A percentile compares a stretch with the other conserved stretches of the same genome.
Conservation (phyloP, 2,797 vertebrate genomes). For the Sternarchorhynchus goeldii region DNA sequence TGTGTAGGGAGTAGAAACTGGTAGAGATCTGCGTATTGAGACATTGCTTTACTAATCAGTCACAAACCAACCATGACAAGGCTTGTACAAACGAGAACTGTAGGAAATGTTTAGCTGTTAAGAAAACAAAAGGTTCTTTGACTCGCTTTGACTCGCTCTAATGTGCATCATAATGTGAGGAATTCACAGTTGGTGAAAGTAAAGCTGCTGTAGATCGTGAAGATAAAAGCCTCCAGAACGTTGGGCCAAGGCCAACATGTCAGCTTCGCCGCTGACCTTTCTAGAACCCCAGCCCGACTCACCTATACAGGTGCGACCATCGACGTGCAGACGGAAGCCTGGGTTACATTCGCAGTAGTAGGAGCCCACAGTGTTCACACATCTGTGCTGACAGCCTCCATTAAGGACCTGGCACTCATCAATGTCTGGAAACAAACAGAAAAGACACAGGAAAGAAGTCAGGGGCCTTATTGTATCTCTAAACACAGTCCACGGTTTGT, state of each 20-base stretch:
- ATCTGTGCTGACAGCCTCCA: constrained; percentile 84
- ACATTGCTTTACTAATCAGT: constrained; percentile 37
- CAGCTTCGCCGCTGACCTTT: constrained; percentile 1
- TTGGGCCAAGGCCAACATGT: constrained; percentile 38
- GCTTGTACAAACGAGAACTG: constrained; percentile 40
- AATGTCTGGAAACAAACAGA: constrained; percentile 70
- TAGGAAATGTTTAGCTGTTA: constrained; percentile 48
- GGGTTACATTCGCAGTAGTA: constrained; percentile 80
- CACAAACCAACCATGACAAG: constrained; percentile 44
- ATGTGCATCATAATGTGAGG: constrained; percentile 27
- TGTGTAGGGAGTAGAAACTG: background rate
- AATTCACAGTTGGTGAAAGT: constrained; percentile 41
- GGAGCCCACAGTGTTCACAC: constrained; percentile 81
- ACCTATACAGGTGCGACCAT: constrained; percentile 84
- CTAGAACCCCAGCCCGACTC: constrained; percentile 55
- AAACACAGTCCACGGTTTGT: background rate
- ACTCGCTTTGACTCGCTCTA: constrained; percentile 53
- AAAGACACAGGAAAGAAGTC: background rate
- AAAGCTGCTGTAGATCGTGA: constrained; percentile 38
- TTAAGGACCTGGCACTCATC: constrained; percentile 84
- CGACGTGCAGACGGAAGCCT: constrained; percentile 79
- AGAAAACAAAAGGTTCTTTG: constrained; percentile 55
- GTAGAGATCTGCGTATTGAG: background rate
- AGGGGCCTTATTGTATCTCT: background rate
- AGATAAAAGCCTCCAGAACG: constrained; percentile 40